Conservation (phyloP, 2,888 invertebrate species). For the Itoplectis maculator region DNA sequence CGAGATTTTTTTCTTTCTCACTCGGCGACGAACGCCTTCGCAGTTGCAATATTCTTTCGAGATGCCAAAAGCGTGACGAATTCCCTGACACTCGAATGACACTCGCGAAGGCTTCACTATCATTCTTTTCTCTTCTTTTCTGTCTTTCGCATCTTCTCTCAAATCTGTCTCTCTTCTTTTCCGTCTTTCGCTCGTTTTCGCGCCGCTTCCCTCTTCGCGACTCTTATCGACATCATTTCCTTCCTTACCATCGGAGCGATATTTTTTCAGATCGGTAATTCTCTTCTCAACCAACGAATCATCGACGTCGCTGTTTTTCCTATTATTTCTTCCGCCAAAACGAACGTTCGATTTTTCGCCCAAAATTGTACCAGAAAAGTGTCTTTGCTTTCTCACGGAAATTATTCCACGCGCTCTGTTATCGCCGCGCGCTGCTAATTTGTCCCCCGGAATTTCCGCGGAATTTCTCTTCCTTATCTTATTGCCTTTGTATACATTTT, state of each 20-base stretch:
- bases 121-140: background rate
- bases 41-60: slow-evolving; percentile 57
- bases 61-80: slow-evolving; percentile 57
- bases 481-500: slow-evolving; percentile 4
- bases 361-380: background rate
- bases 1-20: slow-evolving; percentile 70
- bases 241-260: background rate
- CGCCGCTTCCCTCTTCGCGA: too few species aligned
- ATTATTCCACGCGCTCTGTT: slow-evolving; percentile 17
- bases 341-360: background rate
- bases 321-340: background rate
- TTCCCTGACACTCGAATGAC: slow-evolving; percentile 39
- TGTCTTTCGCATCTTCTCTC: too few species aligned
- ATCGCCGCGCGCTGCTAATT: too few species aligned
- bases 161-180: too few species aligned
- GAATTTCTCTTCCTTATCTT: slow-evolving; percentile 5
- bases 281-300: background rate
- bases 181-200: too few species aligned
- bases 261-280: background rate
- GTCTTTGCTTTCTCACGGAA: background rate
- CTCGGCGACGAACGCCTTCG: slow-evolving; percentile 38
- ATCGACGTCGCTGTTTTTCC: too few species aligned
- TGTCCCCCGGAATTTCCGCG: background rate
- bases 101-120: slow-evolving; percentile 36
- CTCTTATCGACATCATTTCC: background rate